Evolutionary conservation across 2,888 invertebrate genomes (phyloP).

Genomic region (Hemicrepidius hirtus): DNA sequence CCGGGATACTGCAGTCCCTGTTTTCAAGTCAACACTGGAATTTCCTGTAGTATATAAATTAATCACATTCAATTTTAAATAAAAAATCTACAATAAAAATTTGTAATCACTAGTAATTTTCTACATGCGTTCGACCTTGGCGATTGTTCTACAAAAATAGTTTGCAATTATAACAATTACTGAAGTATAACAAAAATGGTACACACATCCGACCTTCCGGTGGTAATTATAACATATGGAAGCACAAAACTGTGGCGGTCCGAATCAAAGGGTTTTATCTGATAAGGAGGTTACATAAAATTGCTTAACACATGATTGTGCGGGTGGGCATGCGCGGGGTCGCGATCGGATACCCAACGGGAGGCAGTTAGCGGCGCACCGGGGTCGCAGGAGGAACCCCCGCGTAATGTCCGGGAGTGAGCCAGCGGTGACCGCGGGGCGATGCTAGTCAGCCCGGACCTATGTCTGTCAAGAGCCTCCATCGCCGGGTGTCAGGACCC

Average conservation of each 20-base stretch:
- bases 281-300: conserved; percentile 51
- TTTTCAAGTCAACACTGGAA: too few species aligned
- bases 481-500: conserved; percentile 73
- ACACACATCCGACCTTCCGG: conserved; percentile 30
- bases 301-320: conserved; percentile 59
- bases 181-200: conserved; percentile 36
- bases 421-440: conserved; percentile 69
- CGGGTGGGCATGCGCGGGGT: conserved; percentile 64
- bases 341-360: conserved; percentile 52
- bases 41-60: too few species aligned
- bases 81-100: neutral
- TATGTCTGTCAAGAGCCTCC: conserved; percentile 73
- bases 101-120: conserved; percentile 47
- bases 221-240: conserved; percentile 44
- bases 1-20: neutral
- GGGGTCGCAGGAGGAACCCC: conserved; percentile 70
- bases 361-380: conserved; percentile 67
- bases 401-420: conserved; percentile 69
- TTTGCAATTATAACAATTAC: conserved; percentile 37
- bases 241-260: conserved; percentile 47
- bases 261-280: conserved; percentile 52
- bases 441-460: conserved; percentile 71
- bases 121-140: conserved; percentile 33
- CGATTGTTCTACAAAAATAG: conserved; percentile 20
- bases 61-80: conserved; percentile 7